phyloP scores from a whole-genome alignment of 64 coral and sea anemone species.

The Orbicella faveolata region DNA sequence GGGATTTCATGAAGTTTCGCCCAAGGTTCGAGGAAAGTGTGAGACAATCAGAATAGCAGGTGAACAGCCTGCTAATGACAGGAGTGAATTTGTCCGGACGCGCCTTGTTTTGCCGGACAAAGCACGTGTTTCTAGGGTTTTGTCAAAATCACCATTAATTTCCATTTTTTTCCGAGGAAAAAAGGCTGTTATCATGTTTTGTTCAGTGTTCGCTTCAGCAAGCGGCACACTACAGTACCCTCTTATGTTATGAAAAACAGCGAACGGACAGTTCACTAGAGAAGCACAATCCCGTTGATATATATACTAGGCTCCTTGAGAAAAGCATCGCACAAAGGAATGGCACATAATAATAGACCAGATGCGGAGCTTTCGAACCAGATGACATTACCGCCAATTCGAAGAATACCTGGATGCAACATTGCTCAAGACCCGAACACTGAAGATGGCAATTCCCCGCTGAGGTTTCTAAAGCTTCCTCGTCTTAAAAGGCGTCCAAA shows the following conservation, averaged over 20 bases:
- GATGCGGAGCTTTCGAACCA: background rate
- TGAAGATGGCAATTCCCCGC: background rate
- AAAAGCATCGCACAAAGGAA: background rate
- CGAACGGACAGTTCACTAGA: background rate
- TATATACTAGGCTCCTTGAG: background rate
- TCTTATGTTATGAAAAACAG: too few relatives aligned
- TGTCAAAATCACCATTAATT: background rate
- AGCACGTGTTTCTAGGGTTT: background rate
- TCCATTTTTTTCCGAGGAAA: background rate
- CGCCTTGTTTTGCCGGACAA: background rate
- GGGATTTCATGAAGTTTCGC: background rate
- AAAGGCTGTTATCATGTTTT: too few relatives aligned
- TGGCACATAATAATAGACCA: background rate
- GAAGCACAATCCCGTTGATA: background rate
- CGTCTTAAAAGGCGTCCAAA: background rate
- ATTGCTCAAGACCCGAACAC: too few relatives aligned
- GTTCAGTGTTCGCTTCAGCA: too few relatives aligned
- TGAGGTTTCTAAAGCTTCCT: background rate
- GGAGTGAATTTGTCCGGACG: background rate
- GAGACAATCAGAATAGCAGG: constrained; percentile 1
- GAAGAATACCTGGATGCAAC: background rate
- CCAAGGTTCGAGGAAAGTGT: background rate
- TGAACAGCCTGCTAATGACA: background rate
- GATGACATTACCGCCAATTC: background rate
- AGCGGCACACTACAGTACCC: too few relatives aligned